These are phyloP conservation scores for Horisme vitalbata DNA, from an alignment of 2,888 invertebrate species.

Conservation along the genomic window DNA sequence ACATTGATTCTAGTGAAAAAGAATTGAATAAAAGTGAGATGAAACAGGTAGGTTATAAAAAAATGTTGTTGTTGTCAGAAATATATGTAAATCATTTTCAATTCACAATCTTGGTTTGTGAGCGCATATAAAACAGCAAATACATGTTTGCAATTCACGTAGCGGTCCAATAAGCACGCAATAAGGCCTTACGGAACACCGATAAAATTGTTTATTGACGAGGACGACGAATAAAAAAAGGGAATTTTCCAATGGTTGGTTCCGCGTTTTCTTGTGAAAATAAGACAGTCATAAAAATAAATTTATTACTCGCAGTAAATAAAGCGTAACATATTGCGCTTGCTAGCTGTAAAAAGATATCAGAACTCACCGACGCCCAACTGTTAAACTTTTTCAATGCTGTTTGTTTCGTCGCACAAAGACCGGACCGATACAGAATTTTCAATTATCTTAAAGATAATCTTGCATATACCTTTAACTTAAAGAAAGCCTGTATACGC, in stretches of 20 bases:
- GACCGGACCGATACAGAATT: background rate
- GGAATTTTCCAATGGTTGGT: constrained; percentile 53
- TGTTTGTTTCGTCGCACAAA: constrained; percentile 27
- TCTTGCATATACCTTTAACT: too few species aligned
- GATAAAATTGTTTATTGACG: constrained; percentile 70
- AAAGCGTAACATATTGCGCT: constrained; percentile 71
- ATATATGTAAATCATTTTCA: too few species aligned
- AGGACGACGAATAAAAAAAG: constrained; percentile 54
- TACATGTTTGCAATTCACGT: too few species aligned
- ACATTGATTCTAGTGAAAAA: too few species aligned
- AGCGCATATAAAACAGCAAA: too few species aligned
- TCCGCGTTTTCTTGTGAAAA: constrained; percentile 62
- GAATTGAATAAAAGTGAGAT: too few species aligned
- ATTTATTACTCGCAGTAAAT: constrained; percentile 75
- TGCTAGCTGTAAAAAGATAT: constrained; percentile 62
- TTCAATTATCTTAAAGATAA: too few species aligned
- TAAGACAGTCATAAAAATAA: constrained; percentile 74
- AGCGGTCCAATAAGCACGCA: too few species aligned
- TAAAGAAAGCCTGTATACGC: too few species aligned
- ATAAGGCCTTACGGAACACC: constrained; percentile 33
- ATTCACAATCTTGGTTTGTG: too few species aligned
- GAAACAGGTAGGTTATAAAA: too few species aligned
- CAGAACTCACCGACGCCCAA: constrained; percentile 44
- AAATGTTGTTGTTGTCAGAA: too few species aligned
- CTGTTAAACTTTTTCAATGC: constrained; percentile 53